Percentiles rank a stretch among this genome's conserved stretches.
These are phyloP conservation scores for Tetragonula clypearis DNA, from an alignment of 1,140 invertebrate species.

Conservation along the genomic window DNA sequence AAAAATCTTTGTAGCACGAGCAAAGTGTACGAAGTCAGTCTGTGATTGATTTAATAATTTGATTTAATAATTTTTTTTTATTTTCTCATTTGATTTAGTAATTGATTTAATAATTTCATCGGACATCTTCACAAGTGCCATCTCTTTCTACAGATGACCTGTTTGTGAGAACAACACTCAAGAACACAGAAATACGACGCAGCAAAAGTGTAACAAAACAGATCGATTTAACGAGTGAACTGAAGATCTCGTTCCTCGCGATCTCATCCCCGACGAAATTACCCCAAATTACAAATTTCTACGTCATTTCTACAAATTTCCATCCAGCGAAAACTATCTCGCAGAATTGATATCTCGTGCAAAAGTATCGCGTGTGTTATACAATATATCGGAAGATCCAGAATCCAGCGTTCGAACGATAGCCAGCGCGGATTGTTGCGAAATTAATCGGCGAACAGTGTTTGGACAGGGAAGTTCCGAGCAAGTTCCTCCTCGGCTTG, in stretches of 20 bases:
- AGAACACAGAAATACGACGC: too few relatives aligned
- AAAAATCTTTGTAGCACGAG: accelerated
- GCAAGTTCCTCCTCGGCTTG: background rate
- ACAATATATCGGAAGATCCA: background rate
- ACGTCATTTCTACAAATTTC: too few relatives aligned
- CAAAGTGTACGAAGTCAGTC: background rate
- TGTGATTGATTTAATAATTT: background rate
- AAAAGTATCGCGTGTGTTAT: background rate
- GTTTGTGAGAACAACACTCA: too few relatives aligned
- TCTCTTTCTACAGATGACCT: too few relatives aligned
- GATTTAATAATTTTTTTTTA: background rate
- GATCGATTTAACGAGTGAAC: too few relatives aligned
- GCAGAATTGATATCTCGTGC: background rate
- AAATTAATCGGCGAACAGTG: slow-evolving; percentile 28
- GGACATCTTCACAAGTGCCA: too few relatives aligned
- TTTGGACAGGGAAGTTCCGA: slow-evolving; percentile 21
- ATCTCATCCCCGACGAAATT: too few relatives aligned
- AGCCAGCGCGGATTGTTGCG: background rate
- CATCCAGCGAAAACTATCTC: background rate
- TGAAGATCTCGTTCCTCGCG: too few relatives aligned
- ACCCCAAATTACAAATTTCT: background rate
- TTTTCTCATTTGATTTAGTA: too few relatives aligned
- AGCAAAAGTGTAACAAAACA: too few relatives aligned
- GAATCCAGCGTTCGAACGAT: background rate
- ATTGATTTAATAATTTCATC: too few relatives aligned